These are phyloP conservation scores for Bombus soroeensis DNA, from an alignment of 1,140 invertebrate genomes.

Conservation along the genomic window DNA sequence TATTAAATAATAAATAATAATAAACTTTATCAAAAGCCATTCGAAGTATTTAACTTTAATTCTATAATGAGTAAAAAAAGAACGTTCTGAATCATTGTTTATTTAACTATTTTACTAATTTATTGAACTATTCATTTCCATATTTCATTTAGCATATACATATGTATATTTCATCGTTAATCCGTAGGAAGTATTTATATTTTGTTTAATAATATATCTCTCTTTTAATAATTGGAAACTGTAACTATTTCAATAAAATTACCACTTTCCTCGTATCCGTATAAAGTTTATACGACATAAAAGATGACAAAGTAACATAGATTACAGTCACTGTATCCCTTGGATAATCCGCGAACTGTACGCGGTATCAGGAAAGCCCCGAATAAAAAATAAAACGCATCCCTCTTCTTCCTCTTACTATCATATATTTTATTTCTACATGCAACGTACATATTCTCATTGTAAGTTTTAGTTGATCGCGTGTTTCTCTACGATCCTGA, in stretches of 20 bases:
- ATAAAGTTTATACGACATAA: background rate
- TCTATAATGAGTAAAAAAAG: background rate
- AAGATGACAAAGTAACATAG: too few relatives aligned
- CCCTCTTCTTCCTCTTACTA: background rate
- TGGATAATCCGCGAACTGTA: background rate
- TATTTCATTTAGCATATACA: too few relatives aligned
- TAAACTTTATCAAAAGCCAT: background rate
- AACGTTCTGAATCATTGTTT: too few relatives aligned
- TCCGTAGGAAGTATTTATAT: background rate
- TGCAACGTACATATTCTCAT: background rate
- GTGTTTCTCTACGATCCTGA: background rate
- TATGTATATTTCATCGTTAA: background rate
- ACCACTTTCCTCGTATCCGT: background rate
- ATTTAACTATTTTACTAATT: too few relatives aligned
- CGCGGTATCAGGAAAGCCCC: too few relatives aligned
- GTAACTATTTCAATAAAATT: background rate
- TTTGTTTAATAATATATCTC: background rate
- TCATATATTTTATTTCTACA: background rate
- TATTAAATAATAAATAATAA: too few relatives aligned
- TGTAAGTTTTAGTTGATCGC: background rate
- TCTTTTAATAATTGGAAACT: background rate
- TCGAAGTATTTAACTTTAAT: background rate
- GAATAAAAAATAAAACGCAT: background rate
- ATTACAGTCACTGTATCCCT: background rate
- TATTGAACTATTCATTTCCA: background rate